Evolutionary conservation across 1,140 invertebrate species (phyloP).

Genomic region (Dendroctonus valens): DNA sequence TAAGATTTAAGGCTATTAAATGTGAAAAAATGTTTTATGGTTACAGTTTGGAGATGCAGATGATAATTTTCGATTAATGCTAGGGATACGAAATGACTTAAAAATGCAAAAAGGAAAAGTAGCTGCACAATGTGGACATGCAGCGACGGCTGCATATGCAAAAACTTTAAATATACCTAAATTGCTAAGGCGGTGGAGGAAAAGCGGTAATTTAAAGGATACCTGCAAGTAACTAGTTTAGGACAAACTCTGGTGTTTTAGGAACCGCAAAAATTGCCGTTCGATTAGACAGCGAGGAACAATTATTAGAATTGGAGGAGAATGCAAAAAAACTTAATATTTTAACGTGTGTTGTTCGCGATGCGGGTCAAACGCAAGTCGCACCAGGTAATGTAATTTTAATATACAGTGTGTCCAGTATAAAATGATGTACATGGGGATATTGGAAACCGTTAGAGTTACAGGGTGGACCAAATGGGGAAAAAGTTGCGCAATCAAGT

Average conservation of each 20-base stretch:
- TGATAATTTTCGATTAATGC: constrained; percentile 73
- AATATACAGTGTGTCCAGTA: too few relatives aligned
- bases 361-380: constrained; percentile 91
- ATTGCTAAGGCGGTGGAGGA: constrained; percentile 71
- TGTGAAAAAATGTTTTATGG: background rate
- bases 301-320: constrained; percentile 63
- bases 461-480: too few relatives aligned
- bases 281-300: constrained; percentile 63
- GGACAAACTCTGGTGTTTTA: constrained; percentile 15
- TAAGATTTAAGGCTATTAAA: background rate
- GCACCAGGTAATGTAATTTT: constrained; percentile 59
- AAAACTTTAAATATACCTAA: constrained; percentile 62
- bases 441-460: too few relatives aligned
- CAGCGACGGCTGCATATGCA: constrained; percentile 77
- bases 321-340: constrained; percentile 69
- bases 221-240: background rate
- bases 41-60: constrained; percentile 46
- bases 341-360: constrained; percentile 71
- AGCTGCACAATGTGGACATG: constrained; percentile 90
- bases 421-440: too few relatives aligned
- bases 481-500: too few relatives aligned
- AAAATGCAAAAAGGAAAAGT: constrained; percentile 95
- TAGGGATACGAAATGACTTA: constrained; percentile 85
- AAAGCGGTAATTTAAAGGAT: constrained; percentile 54
- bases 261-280: constrained; percentile 53